These are phyloP conservation scores for Microcebus murinus DNA, from an alignment of 2,113 vertebrate genomes.

Conservation along the genomic window DNA sequence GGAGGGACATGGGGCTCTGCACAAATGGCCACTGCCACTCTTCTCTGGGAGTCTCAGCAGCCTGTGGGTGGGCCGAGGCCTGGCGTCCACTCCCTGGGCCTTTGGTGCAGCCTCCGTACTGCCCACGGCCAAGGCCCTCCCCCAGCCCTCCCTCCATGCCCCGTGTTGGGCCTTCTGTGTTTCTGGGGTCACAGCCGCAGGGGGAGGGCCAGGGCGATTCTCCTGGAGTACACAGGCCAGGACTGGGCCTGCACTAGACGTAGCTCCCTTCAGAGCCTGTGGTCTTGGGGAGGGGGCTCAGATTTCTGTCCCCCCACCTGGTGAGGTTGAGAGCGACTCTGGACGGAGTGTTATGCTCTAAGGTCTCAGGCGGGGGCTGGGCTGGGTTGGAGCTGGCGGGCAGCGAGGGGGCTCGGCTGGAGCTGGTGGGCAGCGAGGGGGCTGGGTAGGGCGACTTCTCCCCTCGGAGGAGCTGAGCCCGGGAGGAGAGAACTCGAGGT, in stretches of 20 bases:
- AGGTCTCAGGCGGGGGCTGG: not conserved
- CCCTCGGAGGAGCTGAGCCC: not conserved
- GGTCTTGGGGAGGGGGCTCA: not conserved
- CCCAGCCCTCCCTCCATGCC: not conserved
- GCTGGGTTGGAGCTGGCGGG: no score
- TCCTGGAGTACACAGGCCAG: no score
- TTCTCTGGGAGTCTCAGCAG: not conserved
- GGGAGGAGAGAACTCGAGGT: no score
- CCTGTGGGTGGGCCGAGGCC: not conserved
- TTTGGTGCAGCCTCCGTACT: not conserved
- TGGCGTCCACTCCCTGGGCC: not conserved
- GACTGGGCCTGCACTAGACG: not conserved
- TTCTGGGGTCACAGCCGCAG: not conserved
- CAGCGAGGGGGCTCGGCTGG: no score
- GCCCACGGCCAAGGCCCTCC: not conserved
- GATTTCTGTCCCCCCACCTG: not conserved
- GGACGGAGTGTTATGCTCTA: not conserved
- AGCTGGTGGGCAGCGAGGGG: no score
- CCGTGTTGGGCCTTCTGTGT: no score
- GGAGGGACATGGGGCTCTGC: not conserved
- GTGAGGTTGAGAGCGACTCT: no score
- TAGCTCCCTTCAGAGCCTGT: not conserved
- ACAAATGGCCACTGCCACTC: rapidly evolving
- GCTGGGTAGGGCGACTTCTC: not conserved
- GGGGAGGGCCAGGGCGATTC: not conserved